Evolutionary conservation across 2,888 invertebrate species (phyloP).

Genomic region (Uloborus plumipes): DNA sequence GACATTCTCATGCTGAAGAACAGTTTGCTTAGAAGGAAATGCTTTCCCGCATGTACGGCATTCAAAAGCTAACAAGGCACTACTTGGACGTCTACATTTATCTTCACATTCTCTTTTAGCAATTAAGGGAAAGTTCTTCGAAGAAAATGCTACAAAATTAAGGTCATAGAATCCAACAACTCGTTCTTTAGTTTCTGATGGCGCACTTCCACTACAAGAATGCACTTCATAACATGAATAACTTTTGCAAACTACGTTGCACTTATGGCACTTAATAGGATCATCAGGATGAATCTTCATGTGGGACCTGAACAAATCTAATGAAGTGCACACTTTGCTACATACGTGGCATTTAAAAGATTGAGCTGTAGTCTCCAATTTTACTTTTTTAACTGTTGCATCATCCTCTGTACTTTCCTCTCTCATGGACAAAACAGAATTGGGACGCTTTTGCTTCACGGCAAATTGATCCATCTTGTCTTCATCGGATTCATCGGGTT

Average conservation of each 20-base stretch:
- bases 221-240: neutral
- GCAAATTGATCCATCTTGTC: neutral
- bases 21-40: neutral
- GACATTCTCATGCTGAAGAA: neutral
- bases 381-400: no score
- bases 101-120: conserved; percentile 10
- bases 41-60: conserved; percentile 8
- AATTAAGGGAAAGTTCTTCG: conserved; percentile 5
- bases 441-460: no score
- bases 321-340: no score
- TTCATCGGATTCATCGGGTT: neutral
- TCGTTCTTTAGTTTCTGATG: no score
- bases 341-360: no score
- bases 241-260: neutral
- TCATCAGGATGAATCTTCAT: conserved; percentile 5
- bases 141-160: neutral
- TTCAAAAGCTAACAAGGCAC: neutral
- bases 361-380: no score
- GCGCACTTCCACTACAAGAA: neutral
- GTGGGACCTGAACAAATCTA: neutral
- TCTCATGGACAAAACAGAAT: no score
- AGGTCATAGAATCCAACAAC: conserved; percentile 14
- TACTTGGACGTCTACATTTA: neutral
- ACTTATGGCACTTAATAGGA: conserved; percentile 2
- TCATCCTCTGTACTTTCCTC: no score